These are phyloP conservation scores for Platerodrilus igneus DNA, from an alignment of 2,888 invertebrate species.

Conservation along the genomic window DNA sequence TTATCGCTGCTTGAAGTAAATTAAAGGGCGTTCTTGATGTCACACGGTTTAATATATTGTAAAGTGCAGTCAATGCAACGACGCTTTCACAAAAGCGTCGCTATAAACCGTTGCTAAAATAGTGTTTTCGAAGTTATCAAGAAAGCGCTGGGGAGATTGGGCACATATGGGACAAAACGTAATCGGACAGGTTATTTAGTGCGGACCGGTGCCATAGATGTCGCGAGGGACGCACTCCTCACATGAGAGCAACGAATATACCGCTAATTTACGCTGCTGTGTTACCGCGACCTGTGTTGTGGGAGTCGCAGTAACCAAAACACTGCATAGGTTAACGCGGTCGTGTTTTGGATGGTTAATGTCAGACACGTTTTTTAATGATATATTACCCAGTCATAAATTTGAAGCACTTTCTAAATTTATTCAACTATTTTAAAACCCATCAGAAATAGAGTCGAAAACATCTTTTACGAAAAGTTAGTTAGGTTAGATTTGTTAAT, in stretches of 20 bases:
- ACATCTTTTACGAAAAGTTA: background rate
- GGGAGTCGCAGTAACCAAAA: slow-evolving; percentile 34
- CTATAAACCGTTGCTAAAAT: slow-evolving; percentile 23
- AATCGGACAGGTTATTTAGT: slow-evolving; percentile 40
- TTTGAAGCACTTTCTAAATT: background rate
- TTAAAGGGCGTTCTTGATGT: slow-evolving; percentile 8
- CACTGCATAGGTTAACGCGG: slow-evolving; percentile 27
- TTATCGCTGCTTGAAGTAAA: slow-evolving; percentile 10
- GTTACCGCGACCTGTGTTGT: slow-evolving; percentile 34
- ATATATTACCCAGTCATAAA: slow-evolving; percentile 8
- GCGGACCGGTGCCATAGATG: slow-evolving; percentile 34
- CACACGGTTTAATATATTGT: slow-evolving; percentile 9
- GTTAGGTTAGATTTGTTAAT: no score
- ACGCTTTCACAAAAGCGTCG: slow-evolving; percentile 8
- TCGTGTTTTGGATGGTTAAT: slow-evolving; percentile 30
- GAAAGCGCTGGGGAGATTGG: slow-evolving; percentile 23
- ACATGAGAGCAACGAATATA: slow-evolving; percentile 32
- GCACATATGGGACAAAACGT: slow-evolving; percentile 27
- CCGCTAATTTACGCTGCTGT: slow-evolving; percentile 39
- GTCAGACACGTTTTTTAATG: slow-evolving; percentile 27
- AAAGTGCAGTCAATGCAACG: slow-evolving; percentile 17
- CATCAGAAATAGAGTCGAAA: background rate
- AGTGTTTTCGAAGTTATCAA: slow-evolving; percentile 23
- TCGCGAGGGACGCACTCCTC: slow-evolving; percentile 42
- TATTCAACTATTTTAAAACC: background rate